Evolutionary conservation across 2,888 invertebrate species (phyloP), one percentile per base, ranked within the genome.

Genomic region (Antitype chi): DNA sequence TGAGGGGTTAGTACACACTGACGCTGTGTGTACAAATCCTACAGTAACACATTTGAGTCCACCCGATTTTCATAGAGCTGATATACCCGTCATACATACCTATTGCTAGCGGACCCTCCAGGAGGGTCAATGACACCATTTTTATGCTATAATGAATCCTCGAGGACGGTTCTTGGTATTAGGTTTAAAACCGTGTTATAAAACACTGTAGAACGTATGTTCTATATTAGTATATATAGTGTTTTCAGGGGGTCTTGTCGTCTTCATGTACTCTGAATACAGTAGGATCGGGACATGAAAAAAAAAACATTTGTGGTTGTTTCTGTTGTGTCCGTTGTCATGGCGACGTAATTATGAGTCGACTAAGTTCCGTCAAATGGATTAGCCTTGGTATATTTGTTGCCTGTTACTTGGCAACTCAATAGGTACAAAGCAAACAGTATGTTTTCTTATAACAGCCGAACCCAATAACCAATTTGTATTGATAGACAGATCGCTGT

Each of bases 361-460:
- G 20, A 47, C 7, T 20, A 64, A 25, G 20, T 64, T 47, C 25
- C 13, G 43, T 64, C 4, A 64, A 64, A 43, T 25, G 20, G 25
- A 60, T 60, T 11, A 9, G 17, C 20, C n/a, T 25, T 23, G 23
- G 57, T 75, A 63, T 77, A 64, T 76, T 66, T 81, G 55, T 74
- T 70, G 63, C 55, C 59, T 55, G 79, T 79, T 69, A 66, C 80
- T 80, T 73, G 52, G 74, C 60, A 85, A 81, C 84, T 55, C n/a
- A 59, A 69, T 69, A 47, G 25, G 25, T 78, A 62, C 62, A 17
- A 47, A 47, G 52, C 32, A 57, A 57, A 32, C 63, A 17, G 20
- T 59, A 5, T 52, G 52, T n/a, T 78, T 68, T 68, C 23, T 53
- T 28, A 17, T 11, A 43, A 9, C 43, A 3, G 43, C 11, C 43